Conservation (phyloP, 2,113 vertebrate species). For the Panthera leo region DNA sequence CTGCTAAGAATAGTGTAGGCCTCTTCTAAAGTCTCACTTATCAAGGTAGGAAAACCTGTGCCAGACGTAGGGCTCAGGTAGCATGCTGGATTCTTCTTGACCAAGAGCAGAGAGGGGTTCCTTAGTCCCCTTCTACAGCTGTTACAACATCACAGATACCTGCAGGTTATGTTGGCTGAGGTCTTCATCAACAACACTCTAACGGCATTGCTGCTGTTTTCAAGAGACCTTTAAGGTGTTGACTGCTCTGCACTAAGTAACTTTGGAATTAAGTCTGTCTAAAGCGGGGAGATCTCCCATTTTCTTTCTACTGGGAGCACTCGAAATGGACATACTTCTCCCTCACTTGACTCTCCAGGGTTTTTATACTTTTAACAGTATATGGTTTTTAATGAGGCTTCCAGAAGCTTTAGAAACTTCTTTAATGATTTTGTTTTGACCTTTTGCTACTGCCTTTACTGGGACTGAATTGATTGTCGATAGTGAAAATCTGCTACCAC, state of each 20-base stretch:
- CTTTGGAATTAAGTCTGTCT: not conserved
- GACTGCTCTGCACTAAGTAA: not conserved
- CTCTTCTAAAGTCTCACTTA: not conserved
- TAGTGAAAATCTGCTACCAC: not conserved
- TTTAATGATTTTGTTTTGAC: conserved; percentile 71
- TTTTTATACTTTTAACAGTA: conserved; percentile 46
- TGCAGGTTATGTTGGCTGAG: not conserved
- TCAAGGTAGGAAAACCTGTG: not conserved
- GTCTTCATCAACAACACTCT: not conserved
- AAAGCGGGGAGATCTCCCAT: not conserved
- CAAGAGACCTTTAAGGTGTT: not conserved
- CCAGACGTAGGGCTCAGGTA: fast-evolving
- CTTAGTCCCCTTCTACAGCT: not conserved
- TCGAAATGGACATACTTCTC: not conserved
- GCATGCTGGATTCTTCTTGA: not conserved
- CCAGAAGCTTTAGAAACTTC: conserved; percentile 57
- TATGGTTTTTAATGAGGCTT: conserved; percentile 69
- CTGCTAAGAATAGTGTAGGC: not conserved
- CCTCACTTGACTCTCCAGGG: conserved; percentile 65
- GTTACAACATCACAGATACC: not conserved
- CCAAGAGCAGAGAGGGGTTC: not conserved
- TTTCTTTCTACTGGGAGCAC: not conserved
- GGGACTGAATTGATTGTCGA: conserved; percentile 37
- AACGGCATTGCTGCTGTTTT: not conserved
- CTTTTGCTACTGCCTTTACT: conserved; percentile 49